A percentile compares a stretch with the other conserved stretches of the same genome.
phyloP scores from a whole-genome alignment of 2,113 vertebrate genomes.

The Myanophis thanlyinensis region DNA sequence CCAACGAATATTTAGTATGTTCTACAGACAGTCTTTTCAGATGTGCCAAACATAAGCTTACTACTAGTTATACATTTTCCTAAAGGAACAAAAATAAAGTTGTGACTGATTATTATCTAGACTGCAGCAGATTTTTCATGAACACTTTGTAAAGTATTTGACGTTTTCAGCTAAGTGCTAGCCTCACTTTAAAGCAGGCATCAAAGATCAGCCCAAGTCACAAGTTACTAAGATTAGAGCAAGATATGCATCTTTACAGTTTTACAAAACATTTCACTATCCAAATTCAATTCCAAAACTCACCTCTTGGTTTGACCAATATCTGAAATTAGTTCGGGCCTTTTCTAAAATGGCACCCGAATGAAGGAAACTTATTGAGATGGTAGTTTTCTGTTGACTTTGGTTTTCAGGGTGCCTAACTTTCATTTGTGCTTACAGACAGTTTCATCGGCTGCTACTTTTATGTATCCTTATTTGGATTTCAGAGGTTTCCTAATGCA shows the following conservation, averaged over 20 bases:
- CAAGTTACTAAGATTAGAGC: neutral
- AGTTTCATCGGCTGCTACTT: neutral
- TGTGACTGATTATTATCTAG: neutral
- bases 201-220: neutral
- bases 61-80: neutral
- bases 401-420: too few species aligned
- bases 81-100: neutral
- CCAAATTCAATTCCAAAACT: neutral
- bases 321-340: neutral
- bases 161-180: neutral
- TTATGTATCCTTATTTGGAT: neutral
- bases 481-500: neutral
- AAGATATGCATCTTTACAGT: neutral
- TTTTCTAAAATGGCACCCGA: neutral
- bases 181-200: neutral
- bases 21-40: neutral
- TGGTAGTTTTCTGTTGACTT: neutral
- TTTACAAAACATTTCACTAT: neutral
- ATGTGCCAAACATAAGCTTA: neutral
- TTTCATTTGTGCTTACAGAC: neutral
- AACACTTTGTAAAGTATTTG: neutral
- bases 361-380: neutral
- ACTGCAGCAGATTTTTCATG: neutral
- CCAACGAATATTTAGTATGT: neutral
- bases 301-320: neutral